Base-by-base conservation (phyloP, 2,113 vertebrate species). In the Brienomyrus brachyistius region DNA sequence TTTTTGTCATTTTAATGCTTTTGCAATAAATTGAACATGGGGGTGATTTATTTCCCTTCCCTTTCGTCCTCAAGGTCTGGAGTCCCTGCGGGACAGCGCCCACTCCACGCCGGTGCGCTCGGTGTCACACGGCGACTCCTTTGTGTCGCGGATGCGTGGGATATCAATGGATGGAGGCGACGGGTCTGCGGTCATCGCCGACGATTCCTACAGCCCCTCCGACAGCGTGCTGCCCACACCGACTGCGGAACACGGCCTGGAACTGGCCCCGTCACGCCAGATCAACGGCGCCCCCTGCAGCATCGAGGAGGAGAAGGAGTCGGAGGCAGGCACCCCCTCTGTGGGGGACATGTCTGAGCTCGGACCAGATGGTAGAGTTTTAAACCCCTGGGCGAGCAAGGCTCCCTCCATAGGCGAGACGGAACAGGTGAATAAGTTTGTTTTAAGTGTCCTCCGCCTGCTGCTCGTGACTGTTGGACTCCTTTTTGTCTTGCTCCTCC, bases 391-490 rank as follows among this genome's bases (percentile, higher is more conserved):
- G 4, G 50, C 92, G 31, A 62, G 90, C 21, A 91, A 93, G 62
- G 94, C 96, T 0, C 91, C 94, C 0, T 90, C 93, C 50, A 93
- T 95, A 90, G 94, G 92, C 89, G 97, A 97, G 93, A 96, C 96
- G 83, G 97, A 98, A 96, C 97, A 98, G 97, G 97, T 98, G 96
- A 99, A 99, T 97, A 98, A 97, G 96, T 98, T 99, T 96, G 96
- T 99, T 94, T 95, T 99, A 95, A 99, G 98, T 96, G 98, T 99
- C 95, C 97, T 99, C 94, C 97, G 98, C 95, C 96, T 99, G 96
- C 97, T 99, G 94, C 97, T 98, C 91, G 98, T 99, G 95, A 99
- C 98, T 94, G 95, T 98, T 91, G 97, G 97, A 95, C 98, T 99
- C 95, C 98, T 99, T 93, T 97, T 99, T 95, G 98, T 97, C 92